Conservation (phyloP, 1,140 invertebrate species). For the Pogonomyrmex californicus region DNA sequence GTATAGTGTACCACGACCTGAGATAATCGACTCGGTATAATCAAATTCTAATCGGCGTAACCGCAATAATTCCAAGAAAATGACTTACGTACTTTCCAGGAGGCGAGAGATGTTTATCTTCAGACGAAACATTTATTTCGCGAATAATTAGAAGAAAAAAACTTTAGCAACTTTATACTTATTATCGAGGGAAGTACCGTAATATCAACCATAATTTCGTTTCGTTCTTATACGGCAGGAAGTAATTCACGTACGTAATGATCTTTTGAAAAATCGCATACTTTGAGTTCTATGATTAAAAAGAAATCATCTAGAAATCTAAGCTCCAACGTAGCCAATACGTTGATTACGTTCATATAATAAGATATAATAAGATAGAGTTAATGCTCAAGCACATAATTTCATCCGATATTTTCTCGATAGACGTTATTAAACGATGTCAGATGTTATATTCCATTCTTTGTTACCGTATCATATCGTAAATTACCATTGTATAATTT, state of each 20-base stretch:
- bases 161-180: background rate
- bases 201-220: background rate
- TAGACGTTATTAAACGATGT: background rate
- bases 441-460: background rate
- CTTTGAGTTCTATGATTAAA: background rate
- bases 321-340: background rate
- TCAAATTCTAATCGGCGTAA: background rate
- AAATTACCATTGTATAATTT: background rate
- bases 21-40: slow-evolving; percentile 5
- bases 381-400: background rate
- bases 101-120: background rate
- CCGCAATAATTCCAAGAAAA: slow-evolving; percentile 25
- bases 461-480: background rate
- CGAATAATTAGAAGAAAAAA: slow-evolving; percentile 21
- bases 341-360: background rate
- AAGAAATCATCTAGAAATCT: background rate
- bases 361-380: background rate
- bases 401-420: background rate
- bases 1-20: background rate
- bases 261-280: background rate
- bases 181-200: background rate
- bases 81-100: background rate
- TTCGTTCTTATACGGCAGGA: background rate
- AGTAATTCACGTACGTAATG: background rate
- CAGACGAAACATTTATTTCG: background rate